Evolutionary conservation across 2,888 invertebrate genomes (phyloP).

Genomic region (Pteria penguin): DNA sequence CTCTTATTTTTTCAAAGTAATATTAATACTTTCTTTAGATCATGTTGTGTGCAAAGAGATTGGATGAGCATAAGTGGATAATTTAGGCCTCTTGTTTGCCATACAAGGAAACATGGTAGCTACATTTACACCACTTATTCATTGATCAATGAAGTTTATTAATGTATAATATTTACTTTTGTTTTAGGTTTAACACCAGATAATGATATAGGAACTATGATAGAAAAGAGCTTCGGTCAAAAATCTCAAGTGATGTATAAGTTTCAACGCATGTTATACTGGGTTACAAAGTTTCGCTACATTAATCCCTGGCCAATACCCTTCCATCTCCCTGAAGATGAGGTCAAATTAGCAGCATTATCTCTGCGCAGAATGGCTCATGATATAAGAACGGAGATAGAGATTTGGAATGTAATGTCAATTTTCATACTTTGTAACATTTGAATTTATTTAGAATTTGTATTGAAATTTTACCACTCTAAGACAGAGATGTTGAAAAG

Average conservation of each 20-base stretch:
- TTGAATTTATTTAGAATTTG: no score
- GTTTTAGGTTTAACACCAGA: slow-evolving; percentile 92
- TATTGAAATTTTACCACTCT: no score
- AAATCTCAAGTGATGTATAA: slow-evolving; percentile 83
- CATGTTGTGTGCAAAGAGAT: no score
- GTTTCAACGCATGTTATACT: slow-evolving; percentile 83
- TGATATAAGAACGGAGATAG: slow-evolving; percentile 86
- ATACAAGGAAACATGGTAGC: no score
- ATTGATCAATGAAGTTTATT: no score
- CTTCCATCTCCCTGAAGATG: slow-evolving; percentile 87
- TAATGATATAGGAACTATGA: slow-evolving; percentile 89
- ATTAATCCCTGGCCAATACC: slow-evolving; percentile 78
- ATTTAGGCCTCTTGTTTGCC: no score
- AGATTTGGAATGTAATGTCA: slow-evolving; percentile 73
- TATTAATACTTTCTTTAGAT: no score
- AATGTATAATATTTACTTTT: not conserved
- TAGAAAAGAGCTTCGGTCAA: slow-evolving; percentile 92
- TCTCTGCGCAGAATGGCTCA: slow-evolving; percentile 92
- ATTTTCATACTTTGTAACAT: no score
- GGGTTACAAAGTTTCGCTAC: slow-evolving; percentile 92
- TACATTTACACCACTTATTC: no score
- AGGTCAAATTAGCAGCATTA: slow-evolving; percentile 88
- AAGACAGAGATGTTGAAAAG: no score
- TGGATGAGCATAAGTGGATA: no score
- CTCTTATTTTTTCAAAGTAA: no score